Evolutionary conservation across 2,797 vertebrate species (phyloP).

Genomic region (Xenops minutus): DNA sequence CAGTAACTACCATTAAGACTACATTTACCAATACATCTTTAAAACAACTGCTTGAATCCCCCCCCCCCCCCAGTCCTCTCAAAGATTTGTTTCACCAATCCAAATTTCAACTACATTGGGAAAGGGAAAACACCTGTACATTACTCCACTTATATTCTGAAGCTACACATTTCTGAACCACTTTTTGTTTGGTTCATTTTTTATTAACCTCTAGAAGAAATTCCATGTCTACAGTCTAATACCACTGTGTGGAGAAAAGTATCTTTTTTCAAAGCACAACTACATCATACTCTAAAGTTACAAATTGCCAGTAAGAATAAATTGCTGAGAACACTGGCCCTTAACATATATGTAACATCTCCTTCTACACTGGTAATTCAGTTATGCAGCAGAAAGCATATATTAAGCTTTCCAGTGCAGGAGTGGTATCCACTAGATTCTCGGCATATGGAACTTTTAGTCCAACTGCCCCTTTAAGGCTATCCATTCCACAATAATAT

Average conservation of each 20-base stretch:
- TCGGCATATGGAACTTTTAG: neutral
- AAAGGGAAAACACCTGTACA: neutral
- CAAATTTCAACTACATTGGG: neutral
- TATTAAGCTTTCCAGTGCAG: neutral
- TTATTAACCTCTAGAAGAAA: neutral
- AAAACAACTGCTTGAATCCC: neutral
- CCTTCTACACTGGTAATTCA: neutral
- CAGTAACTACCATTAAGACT: neutral
- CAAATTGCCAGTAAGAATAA: neutral
- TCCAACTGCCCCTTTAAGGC: neutral
- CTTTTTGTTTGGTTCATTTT: neutral
- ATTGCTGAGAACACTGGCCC: neutral
- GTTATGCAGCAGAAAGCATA: neutral
- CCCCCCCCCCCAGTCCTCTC: accelerated
- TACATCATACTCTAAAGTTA: neutral
- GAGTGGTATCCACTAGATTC: neutral
- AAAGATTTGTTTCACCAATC: neutral
- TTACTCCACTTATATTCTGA: neutral
- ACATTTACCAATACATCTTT: neutral
- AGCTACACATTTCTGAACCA: neutral
- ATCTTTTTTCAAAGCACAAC: neutral
- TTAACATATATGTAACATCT: neutral
- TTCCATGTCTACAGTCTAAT: neutral
- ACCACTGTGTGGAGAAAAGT: neutral
- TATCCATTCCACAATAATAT: neutral